Evolutionary conservation across 37 sponge, comb jelly and placozoan species (phyloP), one percentile per base, ranked within the genome.

Genomic region (Bolinopsis microptera): DNA sequence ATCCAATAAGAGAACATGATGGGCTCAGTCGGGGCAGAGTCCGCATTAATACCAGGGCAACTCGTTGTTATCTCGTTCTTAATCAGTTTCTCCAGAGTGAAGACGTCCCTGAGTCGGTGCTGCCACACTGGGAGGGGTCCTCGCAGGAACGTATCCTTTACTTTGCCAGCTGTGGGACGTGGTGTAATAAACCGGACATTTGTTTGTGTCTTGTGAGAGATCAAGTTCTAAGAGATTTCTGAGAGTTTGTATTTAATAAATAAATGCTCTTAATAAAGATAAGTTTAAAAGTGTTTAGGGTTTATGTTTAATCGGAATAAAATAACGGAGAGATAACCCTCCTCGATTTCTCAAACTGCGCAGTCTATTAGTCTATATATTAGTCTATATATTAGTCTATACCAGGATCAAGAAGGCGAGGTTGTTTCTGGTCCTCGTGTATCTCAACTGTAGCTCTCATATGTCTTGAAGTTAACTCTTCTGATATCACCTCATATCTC

Each of bases 1-100:
- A 82, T 24, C 83, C 83, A 82, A 35, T 30, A 82, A 35, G 38
- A 35, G 23, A 82, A 82, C 83, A 82, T 82, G 38, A 82, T 35
- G 23, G 83, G 83, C 3, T 82, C 83, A 23, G 38, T 34, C 0
- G 83, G 83, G 37, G 83, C 83, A n/a, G 74, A 30, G 74, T 21
- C 26, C 2, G 74, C 30, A n/a, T 72, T n/a, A 8, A 72, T n/a
- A 2, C 74, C 74, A 24, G 74, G 74, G 74, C 74, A 72, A 3
- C 74, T 28, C 25, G 26, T 2, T 8, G 30, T 21, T 24, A 72
- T 72, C 74, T 72, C 74, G 22, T 28, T 72, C 26, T 72, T 72
- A 8, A 72, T 72, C 30, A 8, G 31, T 3, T 72, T 21, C 74
- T 72, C 30, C 31, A 72, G 5, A 2, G 74, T 30, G 74, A 72